Evolutionary conservation across 2,888 invertebrate genomes (phyloP), one percentile per base, ranked within the genome.

Genomic region (Noctua comes): DNA sequence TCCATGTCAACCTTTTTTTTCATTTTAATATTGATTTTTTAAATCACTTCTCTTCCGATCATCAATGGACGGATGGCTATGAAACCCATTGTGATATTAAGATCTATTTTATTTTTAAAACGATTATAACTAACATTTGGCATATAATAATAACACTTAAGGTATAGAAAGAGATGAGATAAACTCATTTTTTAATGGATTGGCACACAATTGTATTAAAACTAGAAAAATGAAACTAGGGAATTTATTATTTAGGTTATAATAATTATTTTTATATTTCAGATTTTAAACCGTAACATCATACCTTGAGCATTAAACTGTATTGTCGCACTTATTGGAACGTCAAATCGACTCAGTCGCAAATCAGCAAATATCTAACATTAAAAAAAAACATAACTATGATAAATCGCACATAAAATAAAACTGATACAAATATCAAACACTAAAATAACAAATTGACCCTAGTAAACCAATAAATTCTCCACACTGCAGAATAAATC

Each of bases 391-490:
- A 75, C 43, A 48, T 46, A 43, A 51, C 31, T 79, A 54, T 76
- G 70, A 88, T 85, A 78, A 73, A 85, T 87, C 46, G 72, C 27
- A 77, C n/a, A 5, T 62, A 11, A 40, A 64, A 73, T 76, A 65
- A 76, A 70, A 77, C 62, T 75, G 75, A 74, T 66, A 78, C 57
- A 76, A 62, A 81, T 79, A 73, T 51, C 31, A 13, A 70, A 0
- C 65, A 54, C 64, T 72, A 62, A 70, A 81, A 78, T 86, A 84
- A 86, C 73, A 84, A 83, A 89, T 84, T 75, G 73, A 76, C 72
- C n/a, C 77, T 83, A 80, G 77, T 83, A 80, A 81, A 83, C 40
- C 66, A 51, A 89, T 88, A 88, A 85, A 86, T 88, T 80, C 71
- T 65, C 75, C 51, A 36, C 27, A 73, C 68, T 70, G 70, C 74